Evolutionary conservation across 2,113 vertebrate species (phyloP).

Genomic region (Lagenorhynchus albirostris): DNA sequence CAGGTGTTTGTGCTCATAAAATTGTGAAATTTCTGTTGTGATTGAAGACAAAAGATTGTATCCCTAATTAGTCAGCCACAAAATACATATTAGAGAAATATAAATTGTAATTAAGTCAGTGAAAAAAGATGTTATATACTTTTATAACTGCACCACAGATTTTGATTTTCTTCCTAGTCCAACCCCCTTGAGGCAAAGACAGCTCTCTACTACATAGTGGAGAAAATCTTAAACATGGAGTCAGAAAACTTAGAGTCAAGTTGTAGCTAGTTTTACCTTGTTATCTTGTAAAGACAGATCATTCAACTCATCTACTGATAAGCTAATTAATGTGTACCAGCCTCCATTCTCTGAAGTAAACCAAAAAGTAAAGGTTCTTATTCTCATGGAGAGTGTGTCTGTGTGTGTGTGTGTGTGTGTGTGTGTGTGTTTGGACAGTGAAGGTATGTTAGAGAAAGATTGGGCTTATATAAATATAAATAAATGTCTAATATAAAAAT

Average conservation of each 20-base stretch:
- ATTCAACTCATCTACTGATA: neutral
- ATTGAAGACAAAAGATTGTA: constrained; percentile 49
- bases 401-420: neutral
- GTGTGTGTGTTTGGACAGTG: neutral
- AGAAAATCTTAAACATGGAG: neutral
- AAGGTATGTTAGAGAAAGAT: neutral
- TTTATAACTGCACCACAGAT: neutral
- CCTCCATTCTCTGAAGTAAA: neutral
- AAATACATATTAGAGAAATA: constrained; percentile 44
- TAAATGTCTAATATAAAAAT: neutral
- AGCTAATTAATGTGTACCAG: neutral
- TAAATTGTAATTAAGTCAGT: constrained; percentile 59
- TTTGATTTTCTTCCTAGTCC: neutral
- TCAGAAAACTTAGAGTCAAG: neutral
- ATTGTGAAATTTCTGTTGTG: constrained; percentile 50
- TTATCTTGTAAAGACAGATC: neutral
- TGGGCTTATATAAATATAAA: neutral
- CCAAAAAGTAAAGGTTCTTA: neutral
- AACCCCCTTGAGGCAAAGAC: neutral
- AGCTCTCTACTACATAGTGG: neutral
- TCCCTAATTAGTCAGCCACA: constrained; percentile 48
- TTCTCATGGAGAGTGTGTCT: neutral
- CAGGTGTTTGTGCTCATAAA: constrained; percentile 53
- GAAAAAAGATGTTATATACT: constrained; percentile 29
- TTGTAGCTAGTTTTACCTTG: neutral